Conservation (phyloP, 2,888 invertebrate species). For the Celastrina argiolus region DNA sequence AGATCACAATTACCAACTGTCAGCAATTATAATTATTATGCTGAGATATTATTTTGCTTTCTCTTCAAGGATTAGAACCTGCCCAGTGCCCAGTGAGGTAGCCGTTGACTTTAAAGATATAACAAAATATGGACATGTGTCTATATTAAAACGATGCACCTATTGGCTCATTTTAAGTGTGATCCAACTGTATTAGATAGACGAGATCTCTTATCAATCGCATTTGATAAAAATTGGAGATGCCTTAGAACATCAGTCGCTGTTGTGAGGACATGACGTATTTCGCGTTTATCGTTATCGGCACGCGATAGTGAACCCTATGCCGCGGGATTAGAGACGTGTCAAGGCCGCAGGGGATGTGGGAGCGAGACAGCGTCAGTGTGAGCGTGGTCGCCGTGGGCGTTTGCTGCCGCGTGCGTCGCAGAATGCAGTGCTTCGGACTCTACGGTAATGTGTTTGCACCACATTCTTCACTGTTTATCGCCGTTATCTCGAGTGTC, state of each 20-base stretch:
- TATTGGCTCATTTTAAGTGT: background rate
- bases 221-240: conserved; percentile 51
- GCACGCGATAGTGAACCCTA: conserved; percentile 40
- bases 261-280: conserved; percentile 50
- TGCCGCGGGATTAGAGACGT: conserved; percentile 40
- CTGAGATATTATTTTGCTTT: no score
- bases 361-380: conserved; percentile 63
- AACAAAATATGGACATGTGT: no score
- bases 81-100: no score
- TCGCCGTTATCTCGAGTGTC: background rate
- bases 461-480: conserved; percentile 11
- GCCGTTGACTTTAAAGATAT: no score
- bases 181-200: conserved; percentile 36
- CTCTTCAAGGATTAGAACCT: no score
- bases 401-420: conserved; percentile 68
- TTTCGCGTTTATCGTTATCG: conserved; percentile 30
- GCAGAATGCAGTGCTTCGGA: conserved; percentile 73
- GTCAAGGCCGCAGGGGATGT: conserved; percentile 60
- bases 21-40: no score
- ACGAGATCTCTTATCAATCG: conserved; percentile 49
- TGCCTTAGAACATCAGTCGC: conserved; percentile 47
- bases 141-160: background rate
- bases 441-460: conserved; percentile 56
- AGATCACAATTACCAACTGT: no score
- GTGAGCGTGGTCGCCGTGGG: conserved; percentile 53